Conservation (phyloP, 2,797 vertebrate species). For the Neoniphon sammara region DNA sequence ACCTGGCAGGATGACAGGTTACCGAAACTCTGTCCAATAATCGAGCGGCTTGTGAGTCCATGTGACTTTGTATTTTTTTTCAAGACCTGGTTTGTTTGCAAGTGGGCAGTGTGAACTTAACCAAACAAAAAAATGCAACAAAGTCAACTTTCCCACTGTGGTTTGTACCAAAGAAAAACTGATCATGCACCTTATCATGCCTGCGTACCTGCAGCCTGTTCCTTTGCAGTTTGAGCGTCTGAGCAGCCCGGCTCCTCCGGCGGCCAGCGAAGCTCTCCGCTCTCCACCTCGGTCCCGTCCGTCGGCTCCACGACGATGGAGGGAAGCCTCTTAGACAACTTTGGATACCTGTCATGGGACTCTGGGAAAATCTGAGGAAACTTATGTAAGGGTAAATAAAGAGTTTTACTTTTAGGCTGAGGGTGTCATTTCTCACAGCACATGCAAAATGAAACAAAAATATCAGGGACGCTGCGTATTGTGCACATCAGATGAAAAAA, state of each 20-base stretch:
- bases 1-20: too few species aligned
- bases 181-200: not conserved
- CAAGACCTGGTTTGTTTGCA: not conserved
- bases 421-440: not conserved
- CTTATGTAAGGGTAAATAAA: constrained; percentile 61
- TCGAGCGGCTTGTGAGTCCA: not conserved
- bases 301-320: constrained; percentile 92
- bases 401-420: not conserved
- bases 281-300: constrained; percentile 88
- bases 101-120: not conserved
- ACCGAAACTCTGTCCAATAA: too few species aligned
- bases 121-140: not conserved
- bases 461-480: constrained; percentile 22
- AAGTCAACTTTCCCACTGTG: not conserved
- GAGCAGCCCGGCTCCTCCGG: constrained; percentile 86
- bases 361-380: constrained; percentile 85
- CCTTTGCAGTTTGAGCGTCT: constrained; percentile 56
- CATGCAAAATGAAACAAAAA: constrained; percentile 37
- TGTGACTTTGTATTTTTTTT: not conserved
- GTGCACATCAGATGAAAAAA: constrained; percentile 1
- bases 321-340: constrained; percentile 89
- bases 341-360: constrained; percentile 87
- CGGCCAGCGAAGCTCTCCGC: constrained; percentile 92
- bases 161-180: not conserved
- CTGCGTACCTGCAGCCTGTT: constrained; percentile 59